Percentiles rank a stretch among this genome's conserved stretches.
These are phyloP conservation scores for Dendrophyllia cribrosa DNA, from an alignment of 64 coral and sea anemone species.

Conservation along the genomic window DNA sequence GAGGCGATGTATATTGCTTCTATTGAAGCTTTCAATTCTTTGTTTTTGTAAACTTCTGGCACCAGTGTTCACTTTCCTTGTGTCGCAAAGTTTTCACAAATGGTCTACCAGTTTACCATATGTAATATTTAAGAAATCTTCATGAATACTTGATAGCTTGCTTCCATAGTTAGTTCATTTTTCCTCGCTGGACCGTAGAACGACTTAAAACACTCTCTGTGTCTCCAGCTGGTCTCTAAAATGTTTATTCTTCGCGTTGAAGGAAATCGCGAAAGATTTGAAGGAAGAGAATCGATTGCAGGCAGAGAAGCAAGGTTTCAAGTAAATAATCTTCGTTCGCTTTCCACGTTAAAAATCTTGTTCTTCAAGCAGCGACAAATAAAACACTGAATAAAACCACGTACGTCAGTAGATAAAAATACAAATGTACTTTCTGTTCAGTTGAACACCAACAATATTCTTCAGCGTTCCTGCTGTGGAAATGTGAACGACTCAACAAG, in stretches of 20 bases:
- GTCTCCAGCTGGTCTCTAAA: background rate
- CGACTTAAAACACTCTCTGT: background rate
- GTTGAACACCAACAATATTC: background rate
- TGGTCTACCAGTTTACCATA: constrained; percentile 73
- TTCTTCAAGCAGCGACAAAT: background rate
- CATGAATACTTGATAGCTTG: constrained; percentile 88
- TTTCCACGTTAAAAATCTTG: constrained; percentile 11
- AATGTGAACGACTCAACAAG: background rate
- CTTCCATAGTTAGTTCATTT: constrained; percentile 38
- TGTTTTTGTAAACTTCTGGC: constrained; percentile 71
- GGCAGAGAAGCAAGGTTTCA: background rate
- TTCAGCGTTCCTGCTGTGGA: background rate
- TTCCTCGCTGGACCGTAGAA: background rate
- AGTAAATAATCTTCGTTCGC: background rate
- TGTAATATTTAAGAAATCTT: constrained; percentile 97
- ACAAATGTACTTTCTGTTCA: background rate
- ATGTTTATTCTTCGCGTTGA: background rate
- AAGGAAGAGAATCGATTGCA: background rate
- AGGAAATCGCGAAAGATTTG: background rate
- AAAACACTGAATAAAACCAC: background rate
- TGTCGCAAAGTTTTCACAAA: constrained; percentile 59
- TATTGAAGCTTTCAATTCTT: constrained; percentile 19
- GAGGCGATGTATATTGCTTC: background rate
- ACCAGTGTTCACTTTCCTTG: constrained; percentile 62
- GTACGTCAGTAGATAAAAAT: background rate